These are phyloP conservation scores for Hoplostethus mediterraneus DNA, from an alignment of 2,797 vertebrate species.

Conservation along the genomic window DNA sequence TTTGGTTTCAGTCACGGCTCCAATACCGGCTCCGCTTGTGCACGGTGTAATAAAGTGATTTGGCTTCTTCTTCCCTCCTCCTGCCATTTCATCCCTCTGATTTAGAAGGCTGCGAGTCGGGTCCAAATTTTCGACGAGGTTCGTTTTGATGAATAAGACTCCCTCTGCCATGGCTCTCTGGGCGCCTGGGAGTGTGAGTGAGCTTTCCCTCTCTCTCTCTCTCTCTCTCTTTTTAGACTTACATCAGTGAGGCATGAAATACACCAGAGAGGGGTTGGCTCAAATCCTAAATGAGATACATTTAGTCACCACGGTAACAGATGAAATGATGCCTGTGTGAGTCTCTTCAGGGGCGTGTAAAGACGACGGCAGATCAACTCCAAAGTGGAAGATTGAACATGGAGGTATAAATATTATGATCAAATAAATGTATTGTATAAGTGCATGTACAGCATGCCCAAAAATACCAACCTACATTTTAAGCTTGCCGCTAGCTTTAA, in stretches of 20 bases:
- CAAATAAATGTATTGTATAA: no score
- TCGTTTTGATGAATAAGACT: conserved; percentile 68
- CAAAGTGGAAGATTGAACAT: conserved; percentile 8
- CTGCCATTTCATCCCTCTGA: conserved; percentile 60
- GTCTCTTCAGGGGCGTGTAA: conserved; percentile 14
- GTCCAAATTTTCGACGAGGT: conserved; percentile 63
- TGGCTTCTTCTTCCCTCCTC: conserved; percentile 23
- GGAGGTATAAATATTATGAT: conserved; percentile 12
- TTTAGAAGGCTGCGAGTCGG: conserved; percentile 61
- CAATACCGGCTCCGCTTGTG: conserved; percentile 38
- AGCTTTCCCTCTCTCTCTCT: conserved; percentile 12
- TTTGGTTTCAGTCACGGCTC: conserved; percentile 55
- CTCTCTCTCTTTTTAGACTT: conserved; percentile 36
- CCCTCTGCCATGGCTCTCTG: conserved; percentile 50
- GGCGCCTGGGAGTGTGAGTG: conserved; percentile 23
- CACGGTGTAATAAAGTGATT: conserved; percentile 58
- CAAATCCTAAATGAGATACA: conserved; percentile 56
- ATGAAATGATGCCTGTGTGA: conserved; percentile 27
- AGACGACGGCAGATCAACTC: not conserved
- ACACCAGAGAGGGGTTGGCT: conserved; percentile 64
- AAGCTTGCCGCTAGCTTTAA: no score
- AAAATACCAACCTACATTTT: no score
- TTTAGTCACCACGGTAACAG: conserved; percentile 44
- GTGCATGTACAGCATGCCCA: no score
- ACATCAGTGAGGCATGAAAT: conserved; percentile 51